These are phyloP conservation scores for Hydractinia echinata DNA, from an alignment of 30 jellyfish, hydroid and myxozoan genomes.

Conservation along the genomic window DNA sequence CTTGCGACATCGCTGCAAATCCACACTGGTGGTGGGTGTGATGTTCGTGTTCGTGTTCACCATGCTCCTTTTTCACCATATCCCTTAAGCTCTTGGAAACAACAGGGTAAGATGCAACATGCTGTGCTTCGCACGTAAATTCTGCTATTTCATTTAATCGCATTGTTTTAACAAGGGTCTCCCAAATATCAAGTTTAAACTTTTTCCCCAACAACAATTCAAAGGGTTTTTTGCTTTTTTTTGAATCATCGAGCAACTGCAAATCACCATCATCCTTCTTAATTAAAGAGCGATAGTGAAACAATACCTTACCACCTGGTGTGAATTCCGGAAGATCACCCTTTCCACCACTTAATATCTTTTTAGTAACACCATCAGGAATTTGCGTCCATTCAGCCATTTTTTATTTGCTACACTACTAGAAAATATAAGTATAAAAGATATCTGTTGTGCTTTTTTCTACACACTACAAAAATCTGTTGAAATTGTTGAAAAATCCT, in stretches of 20 bases:
- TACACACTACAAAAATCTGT: too few relatives aligned
- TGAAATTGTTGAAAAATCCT: too few relatives aligned
- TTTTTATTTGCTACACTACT: background rate
- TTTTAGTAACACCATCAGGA: slow-evolving; percentile 81
- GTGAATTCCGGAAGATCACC: slow-evolving; percentile 66
- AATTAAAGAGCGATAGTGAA: slow-evolving; percentile 67
- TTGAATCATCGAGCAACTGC: slow-evolving; percentile 78
- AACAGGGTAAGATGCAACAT: slow-evolving; percentile 75
- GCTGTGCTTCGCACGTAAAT: slow-evolving; percentile 70
- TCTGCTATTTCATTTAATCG: slow-evolving; percentile 89
- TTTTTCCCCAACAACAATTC: slow-evolving; percentile 80
- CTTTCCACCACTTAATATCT: slow-evolving; percentile 60
- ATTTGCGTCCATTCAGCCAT: slow-evolving; percentile 47
- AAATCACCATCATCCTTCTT: slow-evolving; percentile 56
- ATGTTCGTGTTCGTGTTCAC: slow-evolving; percentile 38
- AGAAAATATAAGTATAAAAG: background rate
- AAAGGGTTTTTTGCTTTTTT: slow-evolving; percentile 76
- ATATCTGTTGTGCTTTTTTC: background rate
- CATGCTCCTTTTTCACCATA: slow-evolving; percentile 53
- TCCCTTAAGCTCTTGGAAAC: slow-evolving; percentile 90
- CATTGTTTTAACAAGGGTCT: slow-evolving; percentile 77
- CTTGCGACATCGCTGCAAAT: slow-evolving; percentile 76
- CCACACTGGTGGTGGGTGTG: slow-evolving; percentile 84
- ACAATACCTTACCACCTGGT: slow-evolving; percentile 65
- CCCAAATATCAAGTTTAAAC: slow-evolving; percentile 94